A percentile compares a stretch with the other conserved stretches of the same genome.
phyloP scores from a whole-genome alignment of 2,113 vertebrate genomes.

The Epinephelus cyanopodus region DNA sequence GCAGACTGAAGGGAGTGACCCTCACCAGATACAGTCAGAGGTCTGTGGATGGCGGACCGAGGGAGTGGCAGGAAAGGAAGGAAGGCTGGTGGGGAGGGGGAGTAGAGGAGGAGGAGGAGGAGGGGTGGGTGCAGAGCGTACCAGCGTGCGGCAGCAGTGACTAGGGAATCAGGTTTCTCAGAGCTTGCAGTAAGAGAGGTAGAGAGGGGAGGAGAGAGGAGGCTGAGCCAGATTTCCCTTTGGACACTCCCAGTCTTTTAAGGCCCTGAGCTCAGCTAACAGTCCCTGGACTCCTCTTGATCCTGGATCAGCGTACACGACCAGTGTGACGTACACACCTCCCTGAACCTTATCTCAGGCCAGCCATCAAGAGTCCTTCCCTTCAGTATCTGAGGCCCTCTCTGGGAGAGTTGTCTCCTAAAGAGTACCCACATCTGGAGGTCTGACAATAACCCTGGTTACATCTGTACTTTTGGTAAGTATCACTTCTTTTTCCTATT shows the following conservation, averaged over 20 bases:
- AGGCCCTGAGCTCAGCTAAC: slow-evolving; percentile 39
- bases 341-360: background rate
- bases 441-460: slow-evolving; percentile 1
- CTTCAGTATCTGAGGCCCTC: background rate
- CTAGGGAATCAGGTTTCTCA: slow-evolving; percentile 70
- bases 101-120: slow-evolving; percentile 28
- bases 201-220: slow-evolving; percentile 35
- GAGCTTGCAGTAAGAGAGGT: slow-evolving; percentile 14
- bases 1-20: slow-evolving; percentile 10
- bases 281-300: slow-evolving; percentile 35
- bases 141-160: slow-evolving; percentile 57
- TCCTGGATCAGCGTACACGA: slow-evolving; percentile 12
- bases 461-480: slow-evolving; percentile 63
- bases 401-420: background rate
- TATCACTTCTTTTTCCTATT: slow-evolving; percentile 18
- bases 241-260: slow-evolving; percentile 57
- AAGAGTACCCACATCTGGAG: slow-evolving; percentile 16
- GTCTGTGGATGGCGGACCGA: slow-evolving; percentile 22
- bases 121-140: slow-evolving; percentile 34
- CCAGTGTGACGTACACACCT: background rate
- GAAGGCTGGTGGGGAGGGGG: slow-evolving; percentile 32
- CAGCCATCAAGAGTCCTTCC: slow-evolving; percentile 3
- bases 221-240: slow-evolving; percentile 49
- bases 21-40: slow-evolving; percentile 21
- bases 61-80: slow-evolving; percentile 59